phyloP scores from a whole-genome alignment of 2,888 invertebrate species.

The Teleiodes luculella region DNA sequence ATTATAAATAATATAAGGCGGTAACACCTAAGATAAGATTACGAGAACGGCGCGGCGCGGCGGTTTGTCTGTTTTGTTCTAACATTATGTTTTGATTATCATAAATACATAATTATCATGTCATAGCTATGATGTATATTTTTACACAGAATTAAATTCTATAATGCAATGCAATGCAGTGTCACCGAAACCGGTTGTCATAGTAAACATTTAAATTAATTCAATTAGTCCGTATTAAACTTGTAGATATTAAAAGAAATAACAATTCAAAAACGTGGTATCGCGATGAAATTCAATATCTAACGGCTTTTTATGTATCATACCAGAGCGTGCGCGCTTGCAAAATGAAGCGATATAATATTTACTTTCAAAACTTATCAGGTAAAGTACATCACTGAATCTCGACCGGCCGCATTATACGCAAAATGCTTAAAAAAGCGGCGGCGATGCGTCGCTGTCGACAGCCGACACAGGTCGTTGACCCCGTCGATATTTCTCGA shows the following conservation, averaged over 20 bases:
- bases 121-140: background rate
- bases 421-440: constrained; percentile 59
- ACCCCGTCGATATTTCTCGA: constrained; percentile 77
- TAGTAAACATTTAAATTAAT: background rate
- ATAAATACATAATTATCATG: constrained; percentile 3
- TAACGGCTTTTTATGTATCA: background rate
- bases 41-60: background rate
- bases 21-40: background rate
- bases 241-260: background rate
- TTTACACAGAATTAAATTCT: background rate
- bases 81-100: constrained; percentile 6
- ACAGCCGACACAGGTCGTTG: constrained; percentile 58
- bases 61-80: constrained; percentile 1
- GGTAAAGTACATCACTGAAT: constrained; percentile 39
- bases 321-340: background rate
- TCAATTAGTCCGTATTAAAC: background rate
- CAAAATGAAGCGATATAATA: constrained; percentile 9
- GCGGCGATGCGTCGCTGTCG: constrained; percentile 61
- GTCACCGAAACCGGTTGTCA: background rate
- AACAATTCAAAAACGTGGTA: background rate
- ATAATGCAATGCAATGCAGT: background rate
- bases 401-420: constrained; percentile 52
- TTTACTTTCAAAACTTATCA: constrained; percentile 16
- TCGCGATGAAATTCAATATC: background rate
- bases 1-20: background rate